Evolutionary conservation across 2,797 vertebrate genomes (phyloP).

Genomic region (Enteromius treurensis): DNA sequence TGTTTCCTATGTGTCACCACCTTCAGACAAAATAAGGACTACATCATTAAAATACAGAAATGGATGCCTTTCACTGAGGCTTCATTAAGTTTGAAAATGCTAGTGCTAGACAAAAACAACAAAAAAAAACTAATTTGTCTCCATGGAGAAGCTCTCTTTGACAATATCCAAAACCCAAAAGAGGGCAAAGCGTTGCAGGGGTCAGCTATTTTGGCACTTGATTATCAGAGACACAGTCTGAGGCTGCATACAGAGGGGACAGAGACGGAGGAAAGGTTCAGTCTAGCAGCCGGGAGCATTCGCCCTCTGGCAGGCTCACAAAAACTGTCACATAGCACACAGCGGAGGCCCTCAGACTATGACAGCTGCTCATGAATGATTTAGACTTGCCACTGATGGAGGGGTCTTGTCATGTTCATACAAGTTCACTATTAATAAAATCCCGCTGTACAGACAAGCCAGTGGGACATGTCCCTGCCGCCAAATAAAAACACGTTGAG

Average conservation of each 20-base stretch:
- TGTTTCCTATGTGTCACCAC: neutral
- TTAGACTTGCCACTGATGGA: slow-evolving; percentile 58
- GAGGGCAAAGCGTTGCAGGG: slow-evolving; percentile 9
- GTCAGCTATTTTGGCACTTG: slow-evolving; percentile 44
- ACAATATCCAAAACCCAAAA: slow-evolving; percentile 37
- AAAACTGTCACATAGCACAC: slow-evolving; percentile 53
- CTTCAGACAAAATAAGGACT: slow-evolving; percentile 26
- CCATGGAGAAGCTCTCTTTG: slow-evolving; percentile 28
- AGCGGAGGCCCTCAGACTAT: slow-evolving; percentile 43
- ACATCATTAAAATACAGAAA: slow-evolving; percentile 28
- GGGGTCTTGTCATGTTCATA: slow-evolving; percentile 59
- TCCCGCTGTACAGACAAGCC: slow-evolving; percentile 36
- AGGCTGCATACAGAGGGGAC: slow-evolving; percentile 36
- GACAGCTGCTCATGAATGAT: slow-evolving; percentile 69
- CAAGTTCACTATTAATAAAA: slow-evolving; percentile 62
- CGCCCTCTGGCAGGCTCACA: slow-evolving; percentile 54
- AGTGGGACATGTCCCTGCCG: slow-evolving; percentile 32
- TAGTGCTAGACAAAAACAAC: neutral
- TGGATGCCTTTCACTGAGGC: slow-evolving; percentile 9
- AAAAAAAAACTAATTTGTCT: slow-evolving; percentile 10
- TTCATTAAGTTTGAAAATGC: slow-evolving; percentile 23
- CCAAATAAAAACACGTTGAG: slow-evolving; percentile 35
- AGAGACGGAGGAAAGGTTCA: slow-evolving; percentile 22
- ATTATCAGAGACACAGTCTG: slow-evolving; percentile 44
- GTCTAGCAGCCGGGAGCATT: slow-evolving; percentile 41